Percentiles rank a stretch among this genome's conserved stretches.
phyloP scores from a whole-genome alignment of 2,888 invertebrate species.

The Pinctada fucata region DNA sequence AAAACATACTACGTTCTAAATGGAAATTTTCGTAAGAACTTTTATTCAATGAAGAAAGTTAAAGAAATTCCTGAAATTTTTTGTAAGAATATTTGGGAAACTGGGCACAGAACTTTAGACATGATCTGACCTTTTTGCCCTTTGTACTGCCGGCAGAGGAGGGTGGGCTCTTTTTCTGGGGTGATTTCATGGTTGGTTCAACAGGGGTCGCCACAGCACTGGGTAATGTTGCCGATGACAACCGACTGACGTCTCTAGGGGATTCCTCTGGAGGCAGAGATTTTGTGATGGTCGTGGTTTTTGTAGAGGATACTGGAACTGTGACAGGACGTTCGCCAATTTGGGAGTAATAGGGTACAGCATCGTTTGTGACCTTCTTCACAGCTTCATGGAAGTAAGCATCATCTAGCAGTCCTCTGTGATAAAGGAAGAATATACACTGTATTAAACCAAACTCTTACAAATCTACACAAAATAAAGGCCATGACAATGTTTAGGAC shows the following conservation, averaged over 20 bases:
- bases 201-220: constrained; percentile 22
- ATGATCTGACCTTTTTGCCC: constrained; percentile 23
- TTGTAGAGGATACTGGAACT: background rate
- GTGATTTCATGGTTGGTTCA: constrained; percentile 10
- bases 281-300: background rate
- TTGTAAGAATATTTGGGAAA: too few species aligned
- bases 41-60: too few species aligned
- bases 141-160: constrained; percentile 33
- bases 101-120: too few species aligned
- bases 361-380: constrained; percentile 67
- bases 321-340: constrained; percentile 51
- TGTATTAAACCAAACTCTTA: too few species aligned
- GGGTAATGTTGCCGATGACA: constrained; percentile 26
- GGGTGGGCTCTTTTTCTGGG: constrained; percentile 23
- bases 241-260: constrained; percentile 18
- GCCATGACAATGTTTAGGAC: too few species aligned
- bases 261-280: constrained; percentile 17
- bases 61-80: too few species aligned
- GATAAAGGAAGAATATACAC: constrained; percentile 19
- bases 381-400: constrained; percentile 70
- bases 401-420: constrained; percentile 74
- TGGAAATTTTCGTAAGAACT: too few species aligned
- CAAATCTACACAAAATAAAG: too few species aligned
- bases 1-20: too few species aligned
- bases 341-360: constrained; percentile 74